Base-by-base conservation (phyloP, 2,888 invertebrate genomes). In the Drosophila acutilabella region DNA sequence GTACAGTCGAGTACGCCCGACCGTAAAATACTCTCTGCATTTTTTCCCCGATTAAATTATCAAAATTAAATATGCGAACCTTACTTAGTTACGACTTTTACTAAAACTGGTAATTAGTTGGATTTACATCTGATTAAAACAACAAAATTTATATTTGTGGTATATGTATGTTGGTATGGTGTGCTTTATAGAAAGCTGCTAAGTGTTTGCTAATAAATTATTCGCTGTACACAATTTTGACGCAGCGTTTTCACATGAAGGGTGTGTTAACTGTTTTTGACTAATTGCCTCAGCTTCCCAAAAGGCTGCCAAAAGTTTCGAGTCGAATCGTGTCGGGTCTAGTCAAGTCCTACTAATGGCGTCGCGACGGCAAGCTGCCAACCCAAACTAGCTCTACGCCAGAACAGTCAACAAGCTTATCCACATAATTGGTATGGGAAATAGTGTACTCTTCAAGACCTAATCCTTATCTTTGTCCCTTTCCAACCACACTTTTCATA, bases 181-280 rank as follows among this genome's bases (percentile, higher is more conserved):
- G 14, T 44, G 45, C 23, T 36, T 30, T 38, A 16, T 54, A 40
- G 42, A 26, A 23, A 8, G 36, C 18, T 45, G 44, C 52, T 44
- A 64, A 73, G 69, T 69, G 74, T 64, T 47, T 2, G 36, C 53
- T 56, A n/a, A 71, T 74, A 61, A 74, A 66, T 74, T 71, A 72
- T 68, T 64, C 30, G 57, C 47, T 62, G 18, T 44, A 23, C 53
- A 51, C 45, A 71, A 58, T 60, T 74, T 74, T 71, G 71, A 74
- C 71, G 66, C 71, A 62, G 18, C 48, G 71, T 44, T 51, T 50
- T 64, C 52, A 56, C 69, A 80, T 80, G 78, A 68, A 64, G 78
- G 61, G 62, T 61, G 81, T 73, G 78, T 71, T 80, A 80, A 72
- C 70, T 78, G 75, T 67, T 68, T 78, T 78, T 80, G 78, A 80